Conservation (phyloP, 2,113 vertebrate genomes). For the Cervus canadensis region DNA sequence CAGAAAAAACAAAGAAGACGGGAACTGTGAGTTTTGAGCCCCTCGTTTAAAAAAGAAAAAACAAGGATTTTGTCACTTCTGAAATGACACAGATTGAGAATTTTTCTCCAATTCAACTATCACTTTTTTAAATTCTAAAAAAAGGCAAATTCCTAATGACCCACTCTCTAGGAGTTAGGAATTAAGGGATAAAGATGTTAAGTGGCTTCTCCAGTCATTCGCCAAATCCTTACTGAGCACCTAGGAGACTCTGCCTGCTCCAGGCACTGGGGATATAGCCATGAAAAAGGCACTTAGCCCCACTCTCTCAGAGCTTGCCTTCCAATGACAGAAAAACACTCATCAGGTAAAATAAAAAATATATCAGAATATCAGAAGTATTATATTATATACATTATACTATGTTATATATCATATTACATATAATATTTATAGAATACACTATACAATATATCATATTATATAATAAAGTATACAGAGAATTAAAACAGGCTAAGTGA, state of each 20-base stretch:
- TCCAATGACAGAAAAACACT: not conserved
- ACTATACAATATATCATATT: not conserved
- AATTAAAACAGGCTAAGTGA: not conserved
- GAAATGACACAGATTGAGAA: not conserved
- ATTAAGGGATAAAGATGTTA: not conserved
- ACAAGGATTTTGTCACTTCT: not conserved
- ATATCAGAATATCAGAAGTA: not conserved
- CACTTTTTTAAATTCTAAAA: not conserved
- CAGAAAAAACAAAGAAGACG: not conserved
- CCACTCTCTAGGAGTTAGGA: not conserved
- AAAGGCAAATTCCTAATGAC: not conserved
- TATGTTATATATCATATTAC: not conserved
- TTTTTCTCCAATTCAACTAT: not conserved
- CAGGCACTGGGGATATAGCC: not conserved
- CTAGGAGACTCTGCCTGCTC: not conserved
- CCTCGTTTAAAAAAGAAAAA: not conserved
- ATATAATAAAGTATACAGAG: not conserved
- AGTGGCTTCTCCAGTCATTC: not conserved
- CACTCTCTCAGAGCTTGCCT: not conserved
- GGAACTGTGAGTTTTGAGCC: not conserved
- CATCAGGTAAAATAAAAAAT: not conserved
- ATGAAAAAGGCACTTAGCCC: not conserved
- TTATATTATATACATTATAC: not conserved
- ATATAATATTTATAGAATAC: not conserved
- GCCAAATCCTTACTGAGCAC: not conserved